A percentile compares a stretch with the other conserved stretches of the same genome.
Evolutionary conservation across 2,113 vertebrate species (phyloP).

Genomic region (Odobenus rosmarus): DNA sequence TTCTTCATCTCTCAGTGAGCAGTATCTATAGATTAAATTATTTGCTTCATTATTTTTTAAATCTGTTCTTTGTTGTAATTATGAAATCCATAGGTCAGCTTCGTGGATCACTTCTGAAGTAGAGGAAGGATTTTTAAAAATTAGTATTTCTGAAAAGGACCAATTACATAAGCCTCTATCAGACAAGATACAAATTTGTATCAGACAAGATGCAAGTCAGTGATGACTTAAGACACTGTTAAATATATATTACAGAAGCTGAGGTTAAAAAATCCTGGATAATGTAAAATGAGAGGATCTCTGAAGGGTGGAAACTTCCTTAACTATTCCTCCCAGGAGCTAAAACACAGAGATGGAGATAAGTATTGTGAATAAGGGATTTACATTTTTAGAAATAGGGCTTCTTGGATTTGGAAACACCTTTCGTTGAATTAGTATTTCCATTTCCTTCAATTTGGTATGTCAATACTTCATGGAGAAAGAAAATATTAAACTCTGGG

Average conservation of each 20-base stretch:
- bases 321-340: background rate
- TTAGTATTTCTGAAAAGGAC: conserved; percentile 1
- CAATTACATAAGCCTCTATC: background rate
- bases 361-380: background rate
- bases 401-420: background rate
- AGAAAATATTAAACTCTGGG: background rate
- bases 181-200: conserved; percentile 19
- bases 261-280: background rate
- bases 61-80: background rate
- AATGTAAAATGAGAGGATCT: background rate
- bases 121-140: background rate
- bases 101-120: background rate
- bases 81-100: background rate
- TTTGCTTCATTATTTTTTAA: background rate
- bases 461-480: background rate
- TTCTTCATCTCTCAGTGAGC: background rate
- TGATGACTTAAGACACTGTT: background rate
- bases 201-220: background rate
- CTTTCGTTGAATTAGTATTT: background rate
- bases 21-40: background rate
- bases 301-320: background rate
- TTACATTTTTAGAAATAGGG: background rate
- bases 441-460: background rate
- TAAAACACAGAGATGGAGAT: conserved; percentile 4
- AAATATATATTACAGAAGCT: background rate